Percentiles rank a stretch among this genome's conserved stretches.
These are phyloP conservation scores for Catocala fraxini DNA, from an alignment of 2,888 invertebrate genomes.

Conservation along the genomic window DNA sequence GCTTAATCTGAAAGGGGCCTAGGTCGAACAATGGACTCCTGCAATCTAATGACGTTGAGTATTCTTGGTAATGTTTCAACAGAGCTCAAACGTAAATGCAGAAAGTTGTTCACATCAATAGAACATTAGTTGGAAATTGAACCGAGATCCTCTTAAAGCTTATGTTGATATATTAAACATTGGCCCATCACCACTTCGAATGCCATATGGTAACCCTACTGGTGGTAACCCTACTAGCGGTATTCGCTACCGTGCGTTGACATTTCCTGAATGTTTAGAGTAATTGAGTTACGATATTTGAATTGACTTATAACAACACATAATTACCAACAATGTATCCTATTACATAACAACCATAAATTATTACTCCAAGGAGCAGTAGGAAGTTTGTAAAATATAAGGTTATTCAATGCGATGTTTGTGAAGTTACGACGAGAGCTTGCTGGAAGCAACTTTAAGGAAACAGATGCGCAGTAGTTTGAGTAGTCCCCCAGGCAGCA, in stretches of 20 bases:
- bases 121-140: too few species aligned
- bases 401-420: constrained; percentile 51
- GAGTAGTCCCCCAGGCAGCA: too few species aligned
- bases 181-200: too few species aligned
- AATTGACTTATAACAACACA: constrained; percentile 63
- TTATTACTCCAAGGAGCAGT: constrained; percentile 53
- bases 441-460: constrained; percentile 7
- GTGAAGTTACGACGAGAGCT: background rate
- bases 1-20: too few species aligned
- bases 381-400: constrained; percentile 54
- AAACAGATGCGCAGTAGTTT: background rate
- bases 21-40: too few species aligned
- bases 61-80: too few species aligned
- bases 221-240: constrained; percentile 29
- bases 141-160: too few species aligned
- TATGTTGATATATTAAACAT: too few species aligned
- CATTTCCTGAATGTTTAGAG: constrained; percentile 74
- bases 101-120: too few species aligned
- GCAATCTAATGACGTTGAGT: too few species aligned
- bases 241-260: constrained; percentile 62
- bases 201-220: background rate
- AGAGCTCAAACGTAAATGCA: too few species aligned
- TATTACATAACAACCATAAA: constrained; percentile 58
- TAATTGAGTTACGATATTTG: constrained; percentile 71
- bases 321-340: constrained; percentile 56